These are phyloP conservation scores for Chymomyza caudatula DNA, from an alignment of 2,888 invertebrate genomes.

Conservation along the genomic window DNA sequence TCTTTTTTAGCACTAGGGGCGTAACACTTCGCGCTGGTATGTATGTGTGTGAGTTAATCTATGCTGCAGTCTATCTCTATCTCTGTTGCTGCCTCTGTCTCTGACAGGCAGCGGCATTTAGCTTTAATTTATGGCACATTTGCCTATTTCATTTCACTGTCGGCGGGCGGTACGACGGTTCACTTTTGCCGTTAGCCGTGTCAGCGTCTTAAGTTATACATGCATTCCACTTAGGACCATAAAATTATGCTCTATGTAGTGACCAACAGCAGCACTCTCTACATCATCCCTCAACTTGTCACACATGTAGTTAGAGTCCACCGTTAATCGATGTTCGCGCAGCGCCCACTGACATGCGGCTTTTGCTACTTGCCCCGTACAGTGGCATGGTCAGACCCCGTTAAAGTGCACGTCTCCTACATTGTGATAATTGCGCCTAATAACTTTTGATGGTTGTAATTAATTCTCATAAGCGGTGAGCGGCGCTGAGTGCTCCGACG, in stretches of 20 bases:
- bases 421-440: conserved; percentile 70
- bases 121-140: conserved; percentile 71
- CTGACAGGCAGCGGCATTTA: conserved; percentile 69
- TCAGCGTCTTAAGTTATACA: conserved; percentile 47
- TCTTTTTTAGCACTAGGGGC: conserved; percentile 37
- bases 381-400: background rate
- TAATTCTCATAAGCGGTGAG: conserved; percentile 64
- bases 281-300: conserved; percentile 1
- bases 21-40: no score
- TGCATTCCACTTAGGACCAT: background rate
- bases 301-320: background rate
- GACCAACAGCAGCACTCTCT: background rate
- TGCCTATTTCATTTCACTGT: conserved; percentile 40
- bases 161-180: conserved; percentile 7
- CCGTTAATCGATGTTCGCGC: conserved; percentile 25
- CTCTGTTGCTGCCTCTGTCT: conserved; percentile 50
- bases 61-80: conserved; percentile 34
- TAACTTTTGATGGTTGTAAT: conserved; percentile 72
- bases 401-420: conserved; percentile 38
- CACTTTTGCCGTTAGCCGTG: conserved; percentile 22
- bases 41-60: no score
- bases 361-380: background rate
- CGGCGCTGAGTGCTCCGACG: background rate
- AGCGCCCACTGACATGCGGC: conserved; percentile 4
- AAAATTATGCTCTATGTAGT: conserved; percentile 37